Evolutionary conservation across 2,113 vertebrate genomes (phyloP).

Genomic region (Actenoides lindsayi): DNA sequence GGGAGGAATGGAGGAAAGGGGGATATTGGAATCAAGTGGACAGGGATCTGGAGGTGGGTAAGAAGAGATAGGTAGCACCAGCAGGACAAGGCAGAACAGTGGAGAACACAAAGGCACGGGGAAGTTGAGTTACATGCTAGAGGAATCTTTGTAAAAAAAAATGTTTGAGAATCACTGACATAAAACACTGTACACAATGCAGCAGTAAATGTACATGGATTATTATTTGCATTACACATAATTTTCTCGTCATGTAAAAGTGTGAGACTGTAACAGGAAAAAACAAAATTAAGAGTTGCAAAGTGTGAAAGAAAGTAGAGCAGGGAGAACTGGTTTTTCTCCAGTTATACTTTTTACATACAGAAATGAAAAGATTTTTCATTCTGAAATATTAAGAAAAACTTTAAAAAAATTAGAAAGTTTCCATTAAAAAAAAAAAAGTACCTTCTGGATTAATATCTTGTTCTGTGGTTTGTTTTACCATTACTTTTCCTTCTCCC

Average conservation of each 20-base stretch:
- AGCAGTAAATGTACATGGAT: background rate
- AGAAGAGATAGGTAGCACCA: background rate
- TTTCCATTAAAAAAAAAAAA: background rate
- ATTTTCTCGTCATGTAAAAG: background rate
- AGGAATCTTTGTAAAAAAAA: background rate
- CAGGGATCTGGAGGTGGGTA: background rate
- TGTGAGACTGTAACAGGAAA: background rate
- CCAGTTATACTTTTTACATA: background rate
- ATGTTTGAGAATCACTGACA: background rate
- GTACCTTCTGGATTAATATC: background rate
- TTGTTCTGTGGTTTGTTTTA: background rate
- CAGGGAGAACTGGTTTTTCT: background rate
- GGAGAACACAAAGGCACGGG: background rate
- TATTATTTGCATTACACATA: background rate
- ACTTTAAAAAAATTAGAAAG: background rate
- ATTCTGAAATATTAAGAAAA: background rate
- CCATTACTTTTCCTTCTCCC: background rate
- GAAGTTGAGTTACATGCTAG: background rate
- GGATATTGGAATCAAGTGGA: background rate
- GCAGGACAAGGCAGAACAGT: background rate
- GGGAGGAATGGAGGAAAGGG: background rate
- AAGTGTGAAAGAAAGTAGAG: background rate
- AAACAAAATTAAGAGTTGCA: background rate
- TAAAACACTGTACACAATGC: background rate
- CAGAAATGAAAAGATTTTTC: background rate